Evolutionary conservation across 2,113 vertebrate species (phyloP), one percentile per base, ranked within the genome.

Genomic region (Sakesphorus luctuosus): DNA sequence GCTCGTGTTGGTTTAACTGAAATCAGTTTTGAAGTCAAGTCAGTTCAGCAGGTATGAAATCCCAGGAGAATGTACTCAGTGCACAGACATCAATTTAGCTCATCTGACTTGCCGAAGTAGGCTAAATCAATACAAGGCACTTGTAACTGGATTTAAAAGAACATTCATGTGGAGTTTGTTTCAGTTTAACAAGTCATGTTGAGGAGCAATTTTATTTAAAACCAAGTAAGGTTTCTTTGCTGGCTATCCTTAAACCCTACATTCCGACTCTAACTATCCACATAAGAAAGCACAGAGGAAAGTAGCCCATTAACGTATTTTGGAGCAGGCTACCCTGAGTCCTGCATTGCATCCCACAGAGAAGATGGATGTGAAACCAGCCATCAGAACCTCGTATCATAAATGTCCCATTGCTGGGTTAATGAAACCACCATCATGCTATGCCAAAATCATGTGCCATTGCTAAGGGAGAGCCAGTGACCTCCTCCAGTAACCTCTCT

Each of bases 91-190:
- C 94, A 93, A 9, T 89, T 93, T 85, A 59, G 55, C 87, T 94
- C 90, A 90, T 95, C 82, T 52, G 90, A 88, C 75, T 67, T 91
- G 88, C 93, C 86, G 61, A 71, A 94, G 79, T 52, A 81, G 90
- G 79, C 68, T 86, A 80, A 81, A 97, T 97, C 95, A 92, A 97
- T 95, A 95, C 52, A 47, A 91, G 74, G 63, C 86, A 74, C 73
- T 93, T 94, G 80, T 87, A 95, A 94, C 82, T 53, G 87, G 84
- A 91, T 92, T 94, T 81, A 74, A 56, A 90, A 94, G 75, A 83
- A 88, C 79, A 86, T 74, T 67, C 72, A 66, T 24, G 59, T 9
- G 28, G 66, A 79, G 72, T 77, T 96, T 90, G 75, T 84, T 93
- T 85, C 90, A 91, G 90, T 95, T 85, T 87, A 90, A 85, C 84